These are phyloP conservation scores for Drosophila vallismaia DNA, from an alignment of 2,888 invertebrate species.

Conservation along the genomic window DNA sequence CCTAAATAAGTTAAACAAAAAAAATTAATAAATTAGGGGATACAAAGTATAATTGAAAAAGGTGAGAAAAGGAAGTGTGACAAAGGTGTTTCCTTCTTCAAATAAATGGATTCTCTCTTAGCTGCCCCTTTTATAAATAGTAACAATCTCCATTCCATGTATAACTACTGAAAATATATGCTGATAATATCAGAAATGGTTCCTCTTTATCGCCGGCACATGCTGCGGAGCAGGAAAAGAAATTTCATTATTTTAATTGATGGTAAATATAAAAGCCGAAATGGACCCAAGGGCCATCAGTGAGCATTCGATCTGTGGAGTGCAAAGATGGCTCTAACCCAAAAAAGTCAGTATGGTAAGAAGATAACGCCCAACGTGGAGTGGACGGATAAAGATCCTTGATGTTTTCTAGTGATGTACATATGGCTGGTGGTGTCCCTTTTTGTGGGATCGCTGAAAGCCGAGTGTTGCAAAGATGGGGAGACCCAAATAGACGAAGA, in stretches of 20 bases:
- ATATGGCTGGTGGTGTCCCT: conserved; percentile 42
- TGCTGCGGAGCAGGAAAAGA: conserved; percentile 31
- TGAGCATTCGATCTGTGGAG: conserved; percentile 35
- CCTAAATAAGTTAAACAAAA: too few relatives aligned
- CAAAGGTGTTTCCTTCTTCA: conserved; percentile 4
- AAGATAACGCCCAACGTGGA: not conserved
- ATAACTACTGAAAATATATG: conserved; percentile 27
- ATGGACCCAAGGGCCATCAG: conserved; percentile 34
- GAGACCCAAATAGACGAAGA: conserved; percentile 39
- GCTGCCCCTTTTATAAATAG: conserved; percentile 31
- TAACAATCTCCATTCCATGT: conserved; percentile 32
- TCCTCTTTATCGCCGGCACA: conserved; percentile 35
- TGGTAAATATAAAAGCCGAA: conserved; percentile 55
- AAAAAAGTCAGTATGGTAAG: conserved; percentile 6
- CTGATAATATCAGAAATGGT: conserved; percentile 36
- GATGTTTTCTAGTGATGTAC: conserved; percentile 28
- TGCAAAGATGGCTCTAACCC: conserved; percentile 36
- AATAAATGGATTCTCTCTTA: conserved; percentile 1
- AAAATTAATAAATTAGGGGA: not conserved
- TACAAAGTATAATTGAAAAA: not conserved
- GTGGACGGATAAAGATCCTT: not conserved
- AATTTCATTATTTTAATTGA: conserved; percentile 56
- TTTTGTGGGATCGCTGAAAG: conserved; percentile 17
- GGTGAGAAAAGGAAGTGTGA: not conserved
- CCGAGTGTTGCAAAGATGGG: conserved; percentile 52